Base-by-base conservation (phyloP, 2,888 invertebrate genomes). In the Lucinisca nassula region DNA sequence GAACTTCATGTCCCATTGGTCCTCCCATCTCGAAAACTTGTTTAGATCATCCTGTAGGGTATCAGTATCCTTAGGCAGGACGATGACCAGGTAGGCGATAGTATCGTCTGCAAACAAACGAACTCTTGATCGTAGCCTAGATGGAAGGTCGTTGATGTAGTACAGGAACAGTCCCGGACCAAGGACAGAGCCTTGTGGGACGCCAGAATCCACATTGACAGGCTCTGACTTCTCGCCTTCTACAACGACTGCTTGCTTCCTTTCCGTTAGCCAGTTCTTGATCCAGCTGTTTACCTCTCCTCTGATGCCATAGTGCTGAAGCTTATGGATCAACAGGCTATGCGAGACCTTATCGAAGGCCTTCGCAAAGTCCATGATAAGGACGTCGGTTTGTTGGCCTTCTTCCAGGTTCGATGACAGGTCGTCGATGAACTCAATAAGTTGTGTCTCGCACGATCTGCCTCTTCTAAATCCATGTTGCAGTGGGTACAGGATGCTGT, bases 271-370 rank as follows among this genome's bases (percentile, higher is more conserved):
- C 67, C 77, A 83, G 49, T 40, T 67, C 17, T n/a, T 8, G 2
- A 79, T 80, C 83, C 87, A 80, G 32, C 38, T 14, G 17, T 32
- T 49, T n/a, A 77, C 78, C 14, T 40, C 24, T 4, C 80, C 80
- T 61, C 73, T 37, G 21, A 83, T 79, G 21, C 86, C 79, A 70
- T 87, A 83, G 45, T 80, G 82, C n/a, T 83, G 58, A 55, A 73
- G 24, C 35, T 83, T 82, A 0, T 78, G 55, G n/a, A 82, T 14
- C 14, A 80, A 38, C 4, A 73, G 73, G 24, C 73, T 73, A 24
- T 73, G 38, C 1, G 37, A 61, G 30, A n/a, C n/a, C n/a, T n/a
- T n/a, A n/a, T n/a, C n/a, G n/a, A n/a, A n/a, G n/a, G n/a, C n/a
- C n/a, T n/a, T n/a, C n/a, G 70, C 70, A 70, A 70, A 70, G 70